Percentiles rank a stretch among this genome's conserved stretches.
These are phyloP conservation scores for Microplitis manilae DNA, from an alignment of 2,888 invertebrate genomes.

Conservation along the genomic window DNA sequence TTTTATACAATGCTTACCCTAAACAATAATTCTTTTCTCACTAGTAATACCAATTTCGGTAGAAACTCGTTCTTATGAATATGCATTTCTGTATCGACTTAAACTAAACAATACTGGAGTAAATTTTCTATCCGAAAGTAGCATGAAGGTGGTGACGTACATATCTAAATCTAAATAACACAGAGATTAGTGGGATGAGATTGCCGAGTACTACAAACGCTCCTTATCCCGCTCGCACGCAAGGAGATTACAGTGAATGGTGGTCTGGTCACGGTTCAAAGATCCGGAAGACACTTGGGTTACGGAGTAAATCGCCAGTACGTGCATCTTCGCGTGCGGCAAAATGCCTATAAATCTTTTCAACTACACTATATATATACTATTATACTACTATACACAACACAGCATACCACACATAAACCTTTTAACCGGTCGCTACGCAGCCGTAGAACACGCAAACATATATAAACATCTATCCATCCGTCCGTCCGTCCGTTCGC, in stretches of 20 bases:
- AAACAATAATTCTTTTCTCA: constrained; percentile 8
- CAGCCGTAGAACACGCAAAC: constrained; percentile 51
- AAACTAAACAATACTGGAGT: constrained; percentile 21
- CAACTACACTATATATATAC: constrained; percentile 20
- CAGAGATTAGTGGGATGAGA: constrained; percentile 31
- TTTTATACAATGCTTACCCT: neutral
- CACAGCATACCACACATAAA: neutral
- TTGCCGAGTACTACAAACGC: constrained; percentile 45
- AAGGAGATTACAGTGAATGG: constrained; percentile 50
- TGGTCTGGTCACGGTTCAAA: constrained; percentile 54
- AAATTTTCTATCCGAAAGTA: constrained; percentile 30
- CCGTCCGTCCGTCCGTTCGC: neutral
- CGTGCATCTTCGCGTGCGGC: constrained; percentile 52
- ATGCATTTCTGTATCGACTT: too few species aligned
- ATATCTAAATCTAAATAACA: constrained; percentile 41
- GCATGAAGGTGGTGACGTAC: constrained; percentile 35
- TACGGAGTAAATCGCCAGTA: constrained; percentile 49
- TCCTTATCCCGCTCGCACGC: constrained; percentile 50
- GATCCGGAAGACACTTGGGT: constrained; percentile 53
- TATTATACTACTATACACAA: neutral
- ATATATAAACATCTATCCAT: constrained; percentile 30
- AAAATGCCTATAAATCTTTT: constrained; percentile 50
- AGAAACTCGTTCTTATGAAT: neutral
- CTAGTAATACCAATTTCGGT: neutral
- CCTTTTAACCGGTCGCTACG: constrained; percentile 45